A percentile compares a stretch with the other conserved stretches of the same genome.
phyloP scores from a whole-genome alignment of 2,113 vertebrate species.

The Bujurquina vittata region DNA sequence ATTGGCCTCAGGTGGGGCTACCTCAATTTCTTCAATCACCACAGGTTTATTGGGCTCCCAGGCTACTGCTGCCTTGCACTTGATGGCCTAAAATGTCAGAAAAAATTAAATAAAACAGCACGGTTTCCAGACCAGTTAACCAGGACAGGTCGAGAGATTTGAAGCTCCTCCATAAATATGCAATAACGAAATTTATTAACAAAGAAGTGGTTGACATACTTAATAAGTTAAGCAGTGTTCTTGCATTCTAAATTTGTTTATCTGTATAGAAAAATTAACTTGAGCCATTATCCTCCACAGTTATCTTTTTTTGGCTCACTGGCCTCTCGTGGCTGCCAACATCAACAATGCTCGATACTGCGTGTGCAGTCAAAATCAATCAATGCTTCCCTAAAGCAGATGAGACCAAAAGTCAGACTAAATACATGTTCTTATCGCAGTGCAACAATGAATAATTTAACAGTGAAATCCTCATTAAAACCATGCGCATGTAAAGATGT shows the following conservation, averaged over 20 bases:
- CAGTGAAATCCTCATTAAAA: neutral
- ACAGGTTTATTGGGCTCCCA: slow-evolving; percentile 86
- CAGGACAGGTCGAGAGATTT: neutral
- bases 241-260: too few relatives aligned
- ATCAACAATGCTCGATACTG: too few relatives aligned
- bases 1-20: slow-evolving; percentile 84
- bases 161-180: neutral
- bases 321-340: too few relatives aligned
- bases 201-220: neutral
- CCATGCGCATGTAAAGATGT: neutral
- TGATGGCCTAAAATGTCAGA: slow-evolving; percentile 83
- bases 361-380: too few relatives aligned
- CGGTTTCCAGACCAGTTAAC: neutral
- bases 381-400: too few relatives aligned
- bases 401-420: too few relatives aligned
- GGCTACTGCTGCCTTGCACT: slow-evolving; percentile 87
- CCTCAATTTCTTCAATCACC: slow-evolving; percentile 88
- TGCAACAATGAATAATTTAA: too few relatives aligned
- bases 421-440: too few relatives aligned
- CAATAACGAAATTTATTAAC: neutral
- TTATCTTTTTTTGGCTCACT: too few relatives aligned
- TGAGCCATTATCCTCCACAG: too few relatives aligned
- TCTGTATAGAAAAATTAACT: too few relatives aligned
- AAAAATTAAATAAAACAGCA: neutral
- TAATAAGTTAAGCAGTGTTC: too few relatives aligned